These are phyloP conservation scores for Polypterus senegalus DNA, from an alignment of 2,113 vertebrate genomes.

Conservation along the genomic window DNA sequence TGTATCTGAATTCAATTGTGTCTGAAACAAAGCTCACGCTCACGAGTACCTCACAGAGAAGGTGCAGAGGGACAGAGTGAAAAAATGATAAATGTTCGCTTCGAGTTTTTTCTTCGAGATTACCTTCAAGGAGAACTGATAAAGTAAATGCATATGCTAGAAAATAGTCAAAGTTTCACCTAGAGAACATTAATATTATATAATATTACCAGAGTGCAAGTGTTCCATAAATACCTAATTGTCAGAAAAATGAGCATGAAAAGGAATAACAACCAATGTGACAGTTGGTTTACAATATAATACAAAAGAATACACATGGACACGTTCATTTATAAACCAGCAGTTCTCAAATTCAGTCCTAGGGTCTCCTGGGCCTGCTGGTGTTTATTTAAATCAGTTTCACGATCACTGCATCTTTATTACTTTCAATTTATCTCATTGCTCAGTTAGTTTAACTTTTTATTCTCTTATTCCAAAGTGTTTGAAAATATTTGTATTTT, in stretches of 20 bases:
- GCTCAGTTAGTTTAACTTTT: too few species aligned
- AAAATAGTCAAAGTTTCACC: background rate
- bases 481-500: too few species aligned
- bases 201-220: background rate
- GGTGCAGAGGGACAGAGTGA: conserved; percentile 6
- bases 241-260: background rate
- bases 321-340: too few species aligned
- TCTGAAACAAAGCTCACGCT: conserved; percentile 27
- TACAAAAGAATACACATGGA: too few species aligned
- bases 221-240: background rate
- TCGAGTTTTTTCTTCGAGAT: conserved; percentile 14
- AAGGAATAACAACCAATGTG: background rate
- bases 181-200: background rate
- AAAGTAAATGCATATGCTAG: conserved; percentile 3
- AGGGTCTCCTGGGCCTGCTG: too few species aligned
- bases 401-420: too few species aligned
- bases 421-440: too few species aligned
- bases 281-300: background rate
- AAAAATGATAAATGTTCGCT: conserved; percentile 13
- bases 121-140: conserved; percentile 11
- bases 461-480: too few species aligned
- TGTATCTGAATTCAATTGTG: conserved; percentile 32
- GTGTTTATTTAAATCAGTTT: too few species aligned
- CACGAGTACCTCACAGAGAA: conserved; percentile 4
- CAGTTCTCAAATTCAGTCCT: too few species aligned